Conservation (phyloP, 2,113 vertebrate species). For the Drymodes brunneopygia region DNA sequence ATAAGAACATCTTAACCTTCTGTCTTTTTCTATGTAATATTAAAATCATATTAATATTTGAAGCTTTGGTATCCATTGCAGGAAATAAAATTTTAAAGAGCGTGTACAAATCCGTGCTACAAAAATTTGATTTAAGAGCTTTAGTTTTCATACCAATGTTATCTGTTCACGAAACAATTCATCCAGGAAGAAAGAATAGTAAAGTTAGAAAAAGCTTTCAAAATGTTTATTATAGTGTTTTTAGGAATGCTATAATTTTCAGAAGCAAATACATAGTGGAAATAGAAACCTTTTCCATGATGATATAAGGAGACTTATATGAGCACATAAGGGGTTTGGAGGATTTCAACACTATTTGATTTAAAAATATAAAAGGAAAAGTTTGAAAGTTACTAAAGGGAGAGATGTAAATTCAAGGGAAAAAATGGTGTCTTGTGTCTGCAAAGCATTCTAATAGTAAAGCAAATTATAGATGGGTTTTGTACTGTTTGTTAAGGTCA, state of each 20-base stretch:
- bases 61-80: slow-evolving; percentile 5
- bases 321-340: not conserved
- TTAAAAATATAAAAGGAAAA: not conserved
- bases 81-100: slow-evolving; percentile 55
- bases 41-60: slow-evolving; percentile 63
- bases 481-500: not conserved
- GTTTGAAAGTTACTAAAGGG: not conserved
- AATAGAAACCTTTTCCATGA: not conserved
- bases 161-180: not conserved
- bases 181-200: not conserved
- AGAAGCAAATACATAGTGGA: not conserved
- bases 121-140: slow-evolving; percentile 25
- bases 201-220: not conserved
- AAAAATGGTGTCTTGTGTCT: not conserved
- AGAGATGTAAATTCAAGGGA: not conserved
- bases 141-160: not conserved
- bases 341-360: not conserved
- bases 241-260: not conserved
- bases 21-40: slow-evolving; percentile 51
- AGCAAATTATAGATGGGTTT: not conserved
- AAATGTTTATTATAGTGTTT: not conserved
- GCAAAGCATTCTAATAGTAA: not conserved
- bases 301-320: not conserved
- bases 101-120: slow-evolving; percentile 6
- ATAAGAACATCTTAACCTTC: slow-evolving; percentile 46